Evolutionary conservation across 2,797 vertebrate genomes (phyloP).

Genomic region (Tinamus major): DNA sequence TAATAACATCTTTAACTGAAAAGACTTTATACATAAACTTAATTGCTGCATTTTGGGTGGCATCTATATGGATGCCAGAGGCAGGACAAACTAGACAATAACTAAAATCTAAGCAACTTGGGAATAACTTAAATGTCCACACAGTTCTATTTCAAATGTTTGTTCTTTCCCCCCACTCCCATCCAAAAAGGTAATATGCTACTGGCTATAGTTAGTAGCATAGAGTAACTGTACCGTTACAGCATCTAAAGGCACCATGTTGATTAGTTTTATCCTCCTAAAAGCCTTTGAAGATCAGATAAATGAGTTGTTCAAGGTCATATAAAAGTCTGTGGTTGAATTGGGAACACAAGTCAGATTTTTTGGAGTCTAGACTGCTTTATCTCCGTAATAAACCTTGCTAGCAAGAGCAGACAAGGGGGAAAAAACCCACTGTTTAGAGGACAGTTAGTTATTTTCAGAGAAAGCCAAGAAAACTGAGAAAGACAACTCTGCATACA

Average conservation of each 20-base stretch:
- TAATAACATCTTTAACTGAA: background rate
- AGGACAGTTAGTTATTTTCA: background rate
- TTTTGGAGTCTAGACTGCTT: conserved; percentile 41
- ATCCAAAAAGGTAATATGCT: background rate
- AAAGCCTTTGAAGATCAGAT: conserved; percentile 56
- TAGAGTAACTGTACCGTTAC: background rate
- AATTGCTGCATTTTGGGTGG: background rate
- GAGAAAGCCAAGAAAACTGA: background rate
- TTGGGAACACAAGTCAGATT: conserved; percentile 24
- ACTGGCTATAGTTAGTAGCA: background rate
- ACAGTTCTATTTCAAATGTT: background rate
- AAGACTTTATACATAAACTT: background rate
- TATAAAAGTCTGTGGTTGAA: conserved; percentile 21
- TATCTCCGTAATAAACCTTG: conserved; percentile 36
- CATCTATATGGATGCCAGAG: background rate
- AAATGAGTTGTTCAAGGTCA: conserved; percentile 34
- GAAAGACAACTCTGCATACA: background rate
- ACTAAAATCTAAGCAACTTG: background rate
- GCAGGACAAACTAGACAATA: background rate
- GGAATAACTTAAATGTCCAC: background rate
- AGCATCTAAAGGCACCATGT: background rate
- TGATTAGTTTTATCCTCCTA: conserved; percentile 37
- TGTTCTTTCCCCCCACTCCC: background rate
- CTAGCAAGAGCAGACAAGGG: conserved; percentile 6
- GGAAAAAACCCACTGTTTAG: background rate